Evolutionary conservation across 1,140 invertebrate genomes (phyloP).

Genomic region (Eupristina koningsbergeri): DNA sequence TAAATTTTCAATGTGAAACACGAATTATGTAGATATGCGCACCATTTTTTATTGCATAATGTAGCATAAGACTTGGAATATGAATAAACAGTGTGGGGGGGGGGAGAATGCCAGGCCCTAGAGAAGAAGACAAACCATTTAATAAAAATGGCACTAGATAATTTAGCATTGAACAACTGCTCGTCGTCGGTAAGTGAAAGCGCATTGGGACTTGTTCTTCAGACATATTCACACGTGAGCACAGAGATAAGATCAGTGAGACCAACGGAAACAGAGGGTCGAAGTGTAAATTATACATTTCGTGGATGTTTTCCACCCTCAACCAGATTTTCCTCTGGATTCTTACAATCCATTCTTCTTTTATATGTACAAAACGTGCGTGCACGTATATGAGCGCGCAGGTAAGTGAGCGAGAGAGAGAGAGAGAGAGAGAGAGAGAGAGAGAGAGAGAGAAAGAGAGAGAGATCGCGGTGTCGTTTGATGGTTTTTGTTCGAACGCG

Average conservation of each 20-base stretch:
- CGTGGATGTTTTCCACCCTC: conserved; percentile 33
- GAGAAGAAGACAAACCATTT: not conserved
- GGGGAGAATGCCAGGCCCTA: not conserved
- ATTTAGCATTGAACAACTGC: not conserved
- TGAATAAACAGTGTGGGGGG: no score
- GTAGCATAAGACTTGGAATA: not conserved
- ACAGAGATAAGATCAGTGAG: not conserved
- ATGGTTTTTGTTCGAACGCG: conserved; percentile 59
- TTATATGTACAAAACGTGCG: not conserved
- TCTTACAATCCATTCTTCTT: not conserved
- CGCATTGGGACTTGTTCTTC: not conserved
- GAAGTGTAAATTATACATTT: conserved; percentile 20
- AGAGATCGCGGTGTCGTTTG: conserved; percentile 60
- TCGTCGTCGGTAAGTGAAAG: not conserved
- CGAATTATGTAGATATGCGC: not conserved
- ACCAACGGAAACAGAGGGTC: not conserved
- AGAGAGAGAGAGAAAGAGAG: not conserved
- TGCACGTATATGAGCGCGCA: not conserved
- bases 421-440: not conserved
- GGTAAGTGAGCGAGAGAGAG: not conserved
- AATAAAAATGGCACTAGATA: not conserved
- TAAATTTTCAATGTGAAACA: not conserved
- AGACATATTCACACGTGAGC: not conserved
- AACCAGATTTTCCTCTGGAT: conserved; percentile 2
- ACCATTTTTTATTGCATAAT: not conserved